These are phyloP conservation scores for Vandiemenella viatica DNA, from an alignment of 2,888 invertebrate genomes.

Conservation along the genomic window DNA sequence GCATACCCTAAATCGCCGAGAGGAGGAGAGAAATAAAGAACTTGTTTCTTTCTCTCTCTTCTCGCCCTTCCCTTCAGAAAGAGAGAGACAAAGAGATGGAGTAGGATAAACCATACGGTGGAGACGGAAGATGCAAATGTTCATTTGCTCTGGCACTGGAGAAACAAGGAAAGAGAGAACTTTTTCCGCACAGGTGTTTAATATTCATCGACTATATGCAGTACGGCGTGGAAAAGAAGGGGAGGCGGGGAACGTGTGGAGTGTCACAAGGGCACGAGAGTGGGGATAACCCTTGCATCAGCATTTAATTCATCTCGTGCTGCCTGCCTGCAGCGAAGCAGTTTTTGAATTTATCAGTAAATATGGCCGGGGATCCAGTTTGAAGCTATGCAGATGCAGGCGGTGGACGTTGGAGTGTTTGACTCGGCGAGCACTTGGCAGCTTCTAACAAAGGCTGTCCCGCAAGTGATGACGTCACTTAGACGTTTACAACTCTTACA, in stretches of 20 bases:
- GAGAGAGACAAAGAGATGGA: too few species aligned
- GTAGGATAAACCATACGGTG: too few species aligned
- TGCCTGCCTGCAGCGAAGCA: constrained; percentile 3
- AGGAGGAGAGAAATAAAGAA: too few species aligned
- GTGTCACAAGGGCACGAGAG: neutral
- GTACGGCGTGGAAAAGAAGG: neutral
- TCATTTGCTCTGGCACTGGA: neutral
- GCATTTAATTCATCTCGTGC: constrained; percentile 7
- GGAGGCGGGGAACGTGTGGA: neutral
- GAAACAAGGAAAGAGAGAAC: neutral
- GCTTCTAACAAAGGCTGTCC: neutral
- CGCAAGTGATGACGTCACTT: neutral
- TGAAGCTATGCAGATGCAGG: neutral
- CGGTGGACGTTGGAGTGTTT: neutral
- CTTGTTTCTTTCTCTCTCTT: too few species aligned
- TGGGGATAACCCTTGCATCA: constrained; percentile 2
- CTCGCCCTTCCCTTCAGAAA: too few species aligned
- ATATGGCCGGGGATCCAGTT: constrained; percentile 1
- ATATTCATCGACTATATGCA: neutral
- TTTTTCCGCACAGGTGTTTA: neutral
- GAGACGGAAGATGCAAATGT: too few species aligned
- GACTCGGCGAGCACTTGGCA: neutral
- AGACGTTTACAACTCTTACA: too few species aligned
- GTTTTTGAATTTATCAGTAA: constrained; percentile 9
- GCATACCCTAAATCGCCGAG: too few species aligned